These are phyloP conservation scores for Oscheius sp. DNA, from an alignment of 2,888 invertebrate genomes.

Conservation along the genomic window DNA sequence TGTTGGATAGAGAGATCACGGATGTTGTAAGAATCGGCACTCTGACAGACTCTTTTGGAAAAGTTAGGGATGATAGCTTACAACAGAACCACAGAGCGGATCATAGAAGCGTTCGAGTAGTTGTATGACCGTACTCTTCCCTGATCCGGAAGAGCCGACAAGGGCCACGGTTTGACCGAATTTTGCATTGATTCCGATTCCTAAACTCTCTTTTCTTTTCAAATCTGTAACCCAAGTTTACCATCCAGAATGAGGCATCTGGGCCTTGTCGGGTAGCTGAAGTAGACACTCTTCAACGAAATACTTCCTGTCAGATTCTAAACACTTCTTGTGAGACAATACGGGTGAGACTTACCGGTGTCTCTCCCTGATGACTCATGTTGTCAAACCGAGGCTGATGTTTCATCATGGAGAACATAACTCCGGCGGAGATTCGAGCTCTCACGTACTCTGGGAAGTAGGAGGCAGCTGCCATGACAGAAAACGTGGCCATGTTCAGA, in stretches of 20 bases:
- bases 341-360: constrained; percentile 52
- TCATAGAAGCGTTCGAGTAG: constrained; percentile 75
- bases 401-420: constrained; percentile 66
- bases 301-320: constrained; percentile 79
- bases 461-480: constrained; percentile 74
- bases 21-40: constrained; percentile 72
- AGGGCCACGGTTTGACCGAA: constrained; percentile 75
- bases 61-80: constrained; percentile 74
- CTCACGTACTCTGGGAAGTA: constrained; percentile 76
- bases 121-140: constrained; percentile 74
- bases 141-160: constrained; percentile 75
- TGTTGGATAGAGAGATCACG: constrained; percentile 57
- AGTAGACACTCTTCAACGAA: constrained; percentile 81
- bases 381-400: constrained; percentile 73
- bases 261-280: constrained; percentile 85
- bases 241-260: constrained; percentile 75
- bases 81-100: constrained; percentile 71
- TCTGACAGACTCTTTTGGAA: constrained; percentile 31
- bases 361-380: constrained; percentile 69
- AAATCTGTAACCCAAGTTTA: constrained; percentile 17
- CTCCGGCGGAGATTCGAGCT: constrained; percentile 74
- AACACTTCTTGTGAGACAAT: constrained; percentile 71
- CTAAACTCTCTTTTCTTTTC: not conserved
- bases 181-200: constrained; percentile 48
- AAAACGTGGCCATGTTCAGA: constrained; percentile 76